A percentile compares a stretch with the other conserved stretches of the same genome.
Conservation (phyloP, 2,113 vertebrate species). For the Pampusana beccarii region DNA sequence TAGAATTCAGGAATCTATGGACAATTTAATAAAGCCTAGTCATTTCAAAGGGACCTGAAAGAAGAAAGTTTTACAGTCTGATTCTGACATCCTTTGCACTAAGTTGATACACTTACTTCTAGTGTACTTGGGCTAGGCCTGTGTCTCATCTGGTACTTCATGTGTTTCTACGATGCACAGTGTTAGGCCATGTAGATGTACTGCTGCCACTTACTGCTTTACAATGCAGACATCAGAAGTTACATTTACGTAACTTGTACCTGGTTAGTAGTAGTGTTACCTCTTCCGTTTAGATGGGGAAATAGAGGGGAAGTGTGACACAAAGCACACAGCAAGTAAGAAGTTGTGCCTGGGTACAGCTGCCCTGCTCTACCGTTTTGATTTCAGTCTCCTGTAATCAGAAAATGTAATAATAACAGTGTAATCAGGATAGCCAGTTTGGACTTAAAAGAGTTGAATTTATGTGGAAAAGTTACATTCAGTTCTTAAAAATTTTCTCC, state of each 20-base stretch:
- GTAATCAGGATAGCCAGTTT: background rate
- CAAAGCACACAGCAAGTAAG: background rate
- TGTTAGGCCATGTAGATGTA: fast-evolving
- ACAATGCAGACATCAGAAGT: background rate
- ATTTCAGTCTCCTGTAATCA: background rate
- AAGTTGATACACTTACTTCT: background rate
- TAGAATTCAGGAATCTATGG: background rate
- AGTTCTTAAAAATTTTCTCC: background rate
- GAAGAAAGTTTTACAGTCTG: background rate
- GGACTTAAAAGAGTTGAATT: background rate
- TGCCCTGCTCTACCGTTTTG: background rate
- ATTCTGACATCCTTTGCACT: background rate
- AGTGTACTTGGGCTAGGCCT: background rate
- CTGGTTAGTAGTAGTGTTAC: background rate
- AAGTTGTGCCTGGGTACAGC: background rate
- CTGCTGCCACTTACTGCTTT: background rate
- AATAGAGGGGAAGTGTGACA: background rate
- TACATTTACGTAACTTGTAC: background rate
- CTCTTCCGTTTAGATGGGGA: background rate
- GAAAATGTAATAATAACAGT: background rate
- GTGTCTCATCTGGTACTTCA: background rate
- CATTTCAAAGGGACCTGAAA: background rate
- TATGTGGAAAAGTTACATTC: background rate
- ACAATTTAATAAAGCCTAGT: background rate
- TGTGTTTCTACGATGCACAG: background rate